Evolutionary conservation across 2,113 vertebrate species (phyloP).

Genomic region (Halichoerus grypus): DNA sequence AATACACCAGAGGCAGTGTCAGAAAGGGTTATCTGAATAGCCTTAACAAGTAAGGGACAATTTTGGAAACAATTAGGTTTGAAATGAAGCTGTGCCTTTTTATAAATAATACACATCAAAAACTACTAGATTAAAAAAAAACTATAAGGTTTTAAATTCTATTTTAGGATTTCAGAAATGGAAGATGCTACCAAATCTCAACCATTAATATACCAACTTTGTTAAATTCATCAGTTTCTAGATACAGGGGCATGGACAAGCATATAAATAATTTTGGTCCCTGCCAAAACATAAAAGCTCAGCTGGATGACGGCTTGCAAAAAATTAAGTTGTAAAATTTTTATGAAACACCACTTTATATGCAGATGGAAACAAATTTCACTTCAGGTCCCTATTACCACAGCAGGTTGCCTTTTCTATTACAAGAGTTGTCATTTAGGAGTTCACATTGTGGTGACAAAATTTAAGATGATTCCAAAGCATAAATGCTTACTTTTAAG

Average conservation of each 20-base stretch:
- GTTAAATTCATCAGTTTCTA: slow-evolving; percentile 33
- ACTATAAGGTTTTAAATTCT: not conserved
- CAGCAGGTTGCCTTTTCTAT: not conserved
- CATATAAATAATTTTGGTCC: not conserved
- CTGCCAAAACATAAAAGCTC: slow-evolving; percentile 28
- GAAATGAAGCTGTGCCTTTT: not conserved
- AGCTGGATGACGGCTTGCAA: not conserved
- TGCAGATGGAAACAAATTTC: slow-evolving; percentile 9
- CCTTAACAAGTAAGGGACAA: not conserved
- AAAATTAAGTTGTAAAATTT: slow-evolving; percentile 29
- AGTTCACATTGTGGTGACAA: not conserved
- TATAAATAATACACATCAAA: not conserved
- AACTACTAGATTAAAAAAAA: not conserved
- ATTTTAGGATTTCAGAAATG: slow-evolving; percentile 43
- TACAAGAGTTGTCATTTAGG: not conserved
- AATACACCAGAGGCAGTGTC: not conserved
- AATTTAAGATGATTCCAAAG: not conserved
- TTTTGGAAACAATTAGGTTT: not conserved
- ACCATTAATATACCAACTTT: not conserved
- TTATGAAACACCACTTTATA: not conserved
- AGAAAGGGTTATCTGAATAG: not conserved
- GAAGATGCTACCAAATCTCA: not conserved
- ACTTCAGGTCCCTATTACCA: not conserved
- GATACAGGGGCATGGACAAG: not conserved
- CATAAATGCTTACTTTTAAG: not conserved